Conservation (phyloP, 2,797 vertebrate genomes). For the Allobates femoralis region DNA sequence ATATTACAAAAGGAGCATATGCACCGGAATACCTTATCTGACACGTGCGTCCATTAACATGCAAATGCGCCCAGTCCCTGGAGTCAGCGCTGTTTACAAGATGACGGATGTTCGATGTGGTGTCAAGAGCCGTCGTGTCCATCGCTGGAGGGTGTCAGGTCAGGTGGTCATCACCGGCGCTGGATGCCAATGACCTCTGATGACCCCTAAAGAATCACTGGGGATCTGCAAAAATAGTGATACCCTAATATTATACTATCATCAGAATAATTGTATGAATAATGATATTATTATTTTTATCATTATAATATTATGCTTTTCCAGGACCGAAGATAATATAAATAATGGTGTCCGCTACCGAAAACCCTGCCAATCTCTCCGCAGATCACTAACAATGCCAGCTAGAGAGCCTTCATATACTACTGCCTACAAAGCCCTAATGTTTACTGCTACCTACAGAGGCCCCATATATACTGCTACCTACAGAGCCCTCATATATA, state of each 20-base stretch:
- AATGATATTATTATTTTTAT: no score
- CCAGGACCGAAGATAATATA: no score
- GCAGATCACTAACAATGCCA: no score
- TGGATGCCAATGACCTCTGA: neutral
- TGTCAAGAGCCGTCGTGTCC: neutral
- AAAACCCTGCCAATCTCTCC: no score
- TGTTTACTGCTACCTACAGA: no score
- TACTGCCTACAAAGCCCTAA: no score
- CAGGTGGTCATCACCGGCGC: neutral
- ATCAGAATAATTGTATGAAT: no score
- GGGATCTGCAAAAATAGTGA: neutral
- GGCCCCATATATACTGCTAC: no score
- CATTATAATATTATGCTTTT: no score
- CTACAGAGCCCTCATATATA: no score
- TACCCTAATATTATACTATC: neutral
- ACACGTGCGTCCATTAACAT: slow-evolving; percentile 23
- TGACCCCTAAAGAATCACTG: neutral
- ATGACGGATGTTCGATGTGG: neutral
- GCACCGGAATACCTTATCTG: slow-evolving; percentile 29
- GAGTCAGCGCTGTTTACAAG: slow-evolving; percentile 7
- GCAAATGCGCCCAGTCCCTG: neutral
- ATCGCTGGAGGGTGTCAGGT: neutral
- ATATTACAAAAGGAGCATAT: slow-evolving; percentile 40
- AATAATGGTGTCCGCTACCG: no score
- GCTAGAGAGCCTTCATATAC: no score